Percentiles rank a stretch among this genome's conserved stretches.
These are phyloP conservation scores for Sylvietta virens DNA, from an alignment of 2,113 vertebrate species.

Conservation along the genomic window DNA sequence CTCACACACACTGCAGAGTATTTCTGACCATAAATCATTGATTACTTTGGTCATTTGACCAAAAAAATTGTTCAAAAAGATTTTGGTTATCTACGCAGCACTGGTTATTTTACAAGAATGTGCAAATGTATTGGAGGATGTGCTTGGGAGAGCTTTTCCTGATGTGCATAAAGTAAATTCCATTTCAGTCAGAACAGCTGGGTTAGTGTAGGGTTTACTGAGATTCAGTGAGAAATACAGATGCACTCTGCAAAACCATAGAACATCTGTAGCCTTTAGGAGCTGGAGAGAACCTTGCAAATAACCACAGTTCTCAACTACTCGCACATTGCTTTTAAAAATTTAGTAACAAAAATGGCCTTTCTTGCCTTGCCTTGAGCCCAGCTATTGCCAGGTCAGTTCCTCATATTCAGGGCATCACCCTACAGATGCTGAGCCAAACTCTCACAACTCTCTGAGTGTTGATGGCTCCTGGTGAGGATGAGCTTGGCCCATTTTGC, in stretches of 20 bases:
- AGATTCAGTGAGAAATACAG: neutral
- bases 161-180: neutral
- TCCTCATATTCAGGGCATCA: neutral
- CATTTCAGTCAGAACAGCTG: neutral
- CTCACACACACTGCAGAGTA: neutral
- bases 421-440: neutral
- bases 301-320: neutral
- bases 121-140: neutral
- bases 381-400: neutral
- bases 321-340: neutral
- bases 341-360: neutral
- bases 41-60: neutral
- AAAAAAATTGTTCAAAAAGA: neutral
- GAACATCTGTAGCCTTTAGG: neutral
- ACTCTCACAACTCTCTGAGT: rapidly evolving
- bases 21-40: neutral
- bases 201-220: neutral
- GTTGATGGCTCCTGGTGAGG: neutral
- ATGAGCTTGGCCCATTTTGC: neutral
- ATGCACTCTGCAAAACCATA: neutral
- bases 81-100: neutral
- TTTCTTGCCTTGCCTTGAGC: neutral
- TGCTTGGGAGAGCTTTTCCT: neutral
- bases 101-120: neutral
- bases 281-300: neutral